phyloP scores from a whole-genome alignment of 2,113 vertebrate genomes.

The Oncorhynchus kisutch region DNA sequence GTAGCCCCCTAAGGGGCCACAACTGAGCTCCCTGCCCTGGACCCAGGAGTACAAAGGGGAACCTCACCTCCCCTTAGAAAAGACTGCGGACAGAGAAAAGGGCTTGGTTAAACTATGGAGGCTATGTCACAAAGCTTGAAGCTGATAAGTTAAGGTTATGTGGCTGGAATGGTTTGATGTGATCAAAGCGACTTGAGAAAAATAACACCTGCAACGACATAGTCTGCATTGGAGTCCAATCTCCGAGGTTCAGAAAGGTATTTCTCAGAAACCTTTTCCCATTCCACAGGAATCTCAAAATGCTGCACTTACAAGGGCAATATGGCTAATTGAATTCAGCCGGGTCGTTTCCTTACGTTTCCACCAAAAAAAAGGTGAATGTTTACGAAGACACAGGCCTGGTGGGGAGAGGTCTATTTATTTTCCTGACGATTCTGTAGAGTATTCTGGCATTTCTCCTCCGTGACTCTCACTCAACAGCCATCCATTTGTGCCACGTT shows the following conservation, averaged over 20 bases:
- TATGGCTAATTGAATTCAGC: conserved; percentile 54
- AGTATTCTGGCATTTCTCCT: conserved; percentile 64
- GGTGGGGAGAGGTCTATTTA: conserved; percentile 64
- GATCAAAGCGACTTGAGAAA: not conserved
- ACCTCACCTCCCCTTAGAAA: not conserved
- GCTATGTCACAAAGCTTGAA: not conserved
- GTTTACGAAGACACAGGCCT: conserved; percentile 72
- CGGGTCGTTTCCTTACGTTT: conserved; percentile 56
- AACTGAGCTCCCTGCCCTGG: conserved; percentile 42
- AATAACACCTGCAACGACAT: not conserved
- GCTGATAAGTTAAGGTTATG: not conserved
- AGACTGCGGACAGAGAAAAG: not conserved
- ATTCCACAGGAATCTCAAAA: conserved; percentile 25
- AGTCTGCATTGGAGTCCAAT: not conserved
- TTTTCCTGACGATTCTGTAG: conserved; percentile 71
- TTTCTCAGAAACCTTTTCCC: conserved; percentile 20
- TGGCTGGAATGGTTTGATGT: not conserved
- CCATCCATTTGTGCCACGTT: conserved; percentile 77
- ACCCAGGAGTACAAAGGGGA: conserved; percentile 18
- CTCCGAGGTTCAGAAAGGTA: conserved; percentile 1
- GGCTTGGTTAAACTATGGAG: not conserved
- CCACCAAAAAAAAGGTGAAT: conserved; percentile 56
- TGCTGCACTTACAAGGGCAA: conserved; percentile 36
- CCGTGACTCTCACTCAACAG: conserved; percentile 72
- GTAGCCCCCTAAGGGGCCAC: conserved; percentile 46